Evolutionary conservation across 1,140 invertebrate genomes (phyloP), one percentile per base, ranked within the genome.

Genomic region (Myzus persicae): DNA sequence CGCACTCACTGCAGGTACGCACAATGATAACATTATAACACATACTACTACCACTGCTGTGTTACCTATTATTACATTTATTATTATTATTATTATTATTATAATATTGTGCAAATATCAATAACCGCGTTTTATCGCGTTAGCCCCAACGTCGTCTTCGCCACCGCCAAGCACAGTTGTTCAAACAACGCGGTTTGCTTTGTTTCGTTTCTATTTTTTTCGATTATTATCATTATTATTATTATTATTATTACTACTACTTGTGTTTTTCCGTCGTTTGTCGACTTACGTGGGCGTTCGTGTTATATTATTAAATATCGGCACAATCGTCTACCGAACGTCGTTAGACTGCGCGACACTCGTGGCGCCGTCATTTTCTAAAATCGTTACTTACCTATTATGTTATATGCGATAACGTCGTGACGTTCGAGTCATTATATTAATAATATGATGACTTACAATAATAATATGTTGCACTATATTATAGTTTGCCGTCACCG

Each of bases 81-180:
- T 67, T n/a, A 48, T 46, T 46, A 44, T 44, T 44, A 44, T 59
- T 59, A 59, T 59, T 59, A 59, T 76, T n/a, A 76, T 76, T 76
- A 36, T 76, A 76, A 76, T 76, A 76, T 76, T 76, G 59, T 76
- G 59, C 59, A 76, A 76, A 76, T 76, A 76, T 76, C 59, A 76
- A n/a, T 76, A 76, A 76, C 59, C 59, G 59, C 31, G n/a, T 76
- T 76, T 76, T 67, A 4, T 14, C 14, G 59, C 36, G 59, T 76
- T 76, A 18, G 31, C 4, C 59, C 14, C 54, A 8, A 2, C 59
- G 59, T 4, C 31, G 5, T 18, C 59, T 11, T 1, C 59, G n/a
- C 14, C 59, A 9, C 14, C 4, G 59, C 4, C 26, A 0, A 0
- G 2, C 31, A 76, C 59, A 76, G 59, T 76, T 76, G 59, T 76